These are phyloP conservation scores for Stegodyphus dumicola DNA, from an alignment of 1,140 invertebrate genomes.

Conservation along the genomic window DNA sequence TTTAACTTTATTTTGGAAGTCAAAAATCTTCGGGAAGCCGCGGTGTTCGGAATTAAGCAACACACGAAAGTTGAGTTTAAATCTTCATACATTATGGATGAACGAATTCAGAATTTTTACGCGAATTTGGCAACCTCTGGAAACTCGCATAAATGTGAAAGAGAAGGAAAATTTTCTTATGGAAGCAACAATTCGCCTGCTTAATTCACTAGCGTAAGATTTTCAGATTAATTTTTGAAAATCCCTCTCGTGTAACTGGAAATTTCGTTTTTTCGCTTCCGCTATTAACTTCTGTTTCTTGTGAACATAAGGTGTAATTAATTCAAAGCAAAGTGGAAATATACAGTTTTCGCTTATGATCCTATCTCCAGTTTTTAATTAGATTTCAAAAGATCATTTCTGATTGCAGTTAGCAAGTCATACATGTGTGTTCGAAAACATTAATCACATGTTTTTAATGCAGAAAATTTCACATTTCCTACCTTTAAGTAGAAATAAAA, in stretches of 20 bases:
- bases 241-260: not conserved
- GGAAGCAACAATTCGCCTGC: not conserved
- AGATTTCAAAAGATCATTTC: no score
- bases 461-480: no score
- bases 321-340: no score
- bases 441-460: no score
- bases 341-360: no score
- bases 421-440: no score
- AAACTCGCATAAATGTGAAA: not conserved
- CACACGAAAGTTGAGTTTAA: constrained; percentile 18
- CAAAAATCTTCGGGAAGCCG: constrained; percentile 10
- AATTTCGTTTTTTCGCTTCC: no score
- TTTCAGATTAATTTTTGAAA: constrained; percentile 37
- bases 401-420: no score
- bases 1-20: constrained; percentile 22
- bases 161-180: not conserved
- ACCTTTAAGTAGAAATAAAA: no score
- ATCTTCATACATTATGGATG: constrained; percentile 34
- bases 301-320: no score
- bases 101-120: constrained; percentile 5
- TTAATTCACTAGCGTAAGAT: constrained; percentile 31
- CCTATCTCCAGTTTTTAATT: no score
- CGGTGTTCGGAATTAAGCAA: constrained; percentile 22
- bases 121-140: not conserved
- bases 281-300: no score